Base-by-base conservation (phyloP, 2,888 invertebrate genomes). In the Drepanosiphum platanoidis region DNA sequence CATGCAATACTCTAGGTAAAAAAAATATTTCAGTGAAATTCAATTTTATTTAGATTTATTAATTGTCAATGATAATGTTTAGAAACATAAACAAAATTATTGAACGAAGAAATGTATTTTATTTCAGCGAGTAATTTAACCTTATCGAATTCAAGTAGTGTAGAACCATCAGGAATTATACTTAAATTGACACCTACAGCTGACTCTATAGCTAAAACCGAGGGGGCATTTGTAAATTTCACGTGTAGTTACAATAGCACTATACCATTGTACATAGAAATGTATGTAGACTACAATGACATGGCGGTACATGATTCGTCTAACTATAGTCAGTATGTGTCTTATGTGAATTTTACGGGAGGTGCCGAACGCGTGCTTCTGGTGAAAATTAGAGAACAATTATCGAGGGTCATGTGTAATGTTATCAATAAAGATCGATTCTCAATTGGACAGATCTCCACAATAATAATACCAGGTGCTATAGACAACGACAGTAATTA, bases 1-100 rank as follows among this genome's bases (percentile, higher is more conserved):
- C 92, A 88, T 96, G 95, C 89, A 92, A 93, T 88, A 90, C 90
- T 77, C 88, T 89, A 80, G 92, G 93, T 93, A 89, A 91, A 91
- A 87, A n/a, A 68, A 32, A 61, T 30, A 74, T 66, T 79, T 83
- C 32, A 8, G 7, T 61, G 11, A 34, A 3, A 61, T 34, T 34
- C 15, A 3, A 27, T 5, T 18, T 3, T 22, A 22, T 18, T 18
- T 18, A 18, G 4, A 39, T 52, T 52, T 52, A 18, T 52, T 22
- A 8, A 61, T 27, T 0, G n/a, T n/a, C n/a, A n/a, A n/a, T n/a
- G n/a, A n/a, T n/a, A n/a, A n/a, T n/a, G n/a, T 61, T 61, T 27
- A 27, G n/a, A 61, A 27, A 61, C 22, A 61, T 27, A 18, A 22
- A 46, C 30, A 1, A 22, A 32, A 75, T 52, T 32, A 7, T 52